Base-by-base conservation (phyloP, 37 sponge, comb jelly and placozoan species). In the Theonella swinhoei region DNA sequence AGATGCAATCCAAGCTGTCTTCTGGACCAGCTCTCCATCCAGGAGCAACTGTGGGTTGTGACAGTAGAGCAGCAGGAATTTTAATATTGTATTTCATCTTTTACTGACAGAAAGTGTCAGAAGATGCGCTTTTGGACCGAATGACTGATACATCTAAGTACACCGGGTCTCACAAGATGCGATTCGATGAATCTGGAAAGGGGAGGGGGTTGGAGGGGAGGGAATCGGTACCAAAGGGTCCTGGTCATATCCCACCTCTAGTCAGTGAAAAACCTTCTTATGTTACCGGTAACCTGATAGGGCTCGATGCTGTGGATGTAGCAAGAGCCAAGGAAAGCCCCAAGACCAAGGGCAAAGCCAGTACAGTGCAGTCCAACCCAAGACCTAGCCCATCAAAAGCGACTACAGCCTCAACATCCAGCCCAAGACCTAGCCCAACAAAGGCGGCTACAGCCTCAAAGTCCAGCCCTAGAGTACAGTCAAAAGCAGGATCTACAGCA, bases 111-210 rank as follows among this genome's bases (percentile, higher is more conserved):
- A 70, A 83, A 72, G 32, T 67, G 17, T 62, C 62, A 4, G 35
- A 33, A 2, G 62, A 61, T 62, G 74, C 67, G 40, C 30, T 74
- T 8, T 17, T 80, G 30, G 81, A 35, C 4, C 77, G 97, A 22
- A 87, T 96, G 83, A 96, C 97, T 19, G 97, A 96, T 77, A 91
- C 97, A 11, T 66, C 85, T 54, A 88, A 84, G 47, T 96, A 96
- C 88, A 96, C 97, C 34, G 97, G 97, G 3, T 32, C 83, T 26
- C 97, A 96, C 81, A 96, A 96, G 81, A 59, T 76, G 60, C 72
- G 97, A 39, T 96, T 96, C 85, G 94, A 93, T 34, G 94, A 91
- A 37, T 70, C 70, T 32, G 97, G 97, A 2, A 96, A 96, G 71
- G 97, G 97, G 37, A 84, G 70, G 30, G 97, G 97, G 3, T 60